These are phyloP conservation scores for Marcusenius ussheri DNA, from an alignment of 2,113 vertebrate genomes.

Conservation along the genomic window DNA sequence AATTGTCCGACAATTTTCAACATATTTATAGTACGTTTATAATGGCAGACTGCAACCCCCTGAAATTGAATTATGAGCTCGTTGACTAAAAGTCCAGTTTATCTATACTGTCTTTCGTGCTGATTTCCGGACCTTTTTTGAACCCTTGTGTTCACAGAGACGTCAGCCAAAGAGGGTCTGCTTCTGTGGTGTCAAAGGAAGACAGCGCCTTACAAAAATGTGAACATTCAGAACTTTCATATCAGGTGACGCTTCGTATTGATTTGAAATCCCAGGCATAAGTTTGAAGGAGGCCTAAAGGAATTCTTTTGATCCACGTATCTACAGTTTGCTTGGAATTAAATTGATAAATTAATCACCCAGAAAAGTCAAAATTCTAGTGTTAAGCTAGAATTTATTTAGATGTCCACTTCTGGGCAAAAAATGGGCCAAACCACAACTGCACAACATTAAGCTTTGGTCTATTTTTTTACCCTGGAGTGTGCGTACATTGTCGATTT, in stretches of 20 bases:
- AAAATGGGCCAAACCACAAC: neutral
- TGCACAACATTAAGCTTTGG: neutral
- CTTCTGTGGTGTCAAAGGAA: conserved; percentile 89
- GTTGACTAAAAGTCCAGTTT: neutral
- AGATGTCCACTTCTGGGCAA: neutral
- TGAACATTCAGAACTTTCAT: conserved; percentile 92
- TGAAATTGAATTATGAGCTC: neutral
- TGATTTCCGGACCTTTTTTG: neutral
- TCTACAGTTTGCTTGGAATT: neutral
- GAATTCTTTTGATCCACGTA: neutral
- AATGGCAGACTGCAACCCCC: neutral
- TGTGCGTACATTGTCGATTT: neutral
- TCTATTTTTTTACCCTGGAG: neutral
- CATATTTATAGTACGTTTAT: neutral
- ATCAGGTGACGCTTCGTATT: conserved; percentile 66
- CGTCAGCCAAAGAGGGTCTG: conserved; percentile 85
- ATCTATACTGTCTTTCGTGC: neutral
- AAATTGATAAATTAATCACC: neutral
- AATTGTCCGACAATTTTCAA: neutral
- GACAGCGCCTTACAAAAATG: conserved; percentile 85
- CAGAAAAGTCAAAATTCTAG: neutral
- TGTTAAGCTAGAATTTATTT: neutral
- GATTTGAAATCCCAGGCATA: neutral
- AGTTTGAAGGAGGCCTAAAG: neutral
- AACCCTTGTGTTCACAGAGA: conserved; percentile 58